Conservation (phyloP, 2,888 invertebrate species). For the Callyntrura guangdongensis region DNA sequence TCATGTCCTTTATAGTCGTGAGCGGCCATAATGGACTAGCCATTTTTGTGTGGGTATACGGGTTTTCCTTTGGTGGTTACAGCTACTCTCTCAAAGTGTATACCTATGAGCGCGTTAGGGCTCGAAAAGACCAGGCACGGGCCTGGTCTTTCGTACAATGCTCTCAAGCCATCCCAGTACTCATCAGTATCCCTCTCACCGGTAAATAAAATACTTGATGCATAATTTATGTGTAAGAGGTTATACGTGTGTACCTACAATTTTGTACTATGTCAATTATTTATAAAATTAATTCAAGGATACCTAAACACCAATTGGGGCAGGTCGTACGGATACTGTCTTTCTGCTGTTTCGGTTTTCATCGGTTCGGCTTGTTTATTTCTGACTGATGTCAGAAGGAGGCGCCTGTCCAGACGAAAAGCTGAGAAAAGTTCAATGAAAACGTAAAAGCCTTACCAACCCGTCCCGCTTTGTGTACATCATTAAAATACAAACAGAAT, state of each 20-base stretch:
- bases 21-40: conserved; percentile 91
- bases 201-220: conserved; percentile 87
- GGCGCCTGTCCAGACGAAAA: conserved; percentile 86
- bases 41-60: conserved; percentile 86
- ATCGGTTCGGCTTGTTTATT: conserved; percentile 92
- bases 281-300: conserved; percentile 87
- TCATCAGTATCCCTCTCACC: conserved; percentile 93
- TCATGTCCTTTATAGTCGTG: conserved; percentile 90
- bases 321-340: conserved; percentile 93
- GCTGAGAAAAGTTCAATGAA: conserved; percentile 83
- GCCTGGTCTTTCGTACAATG: conserved; percentile 97
- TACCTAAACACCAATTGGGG: conserved; percentile 92
- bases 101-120: conserved; percentile 94
- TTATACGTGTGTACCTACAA: neutral
- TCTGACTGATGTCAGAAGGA: conserved; percentile 92
- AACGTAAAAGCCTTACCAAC: conserved; percentile 78
- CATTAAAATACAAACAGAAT: too few relatives aligned
- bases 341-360: conserved; percentile 92
- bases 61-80: conserved; percentile 95
- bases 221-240: neutral
- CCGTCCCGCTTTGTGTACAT: too few relatives aligned
- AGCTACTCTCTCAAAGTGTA: conserved; percentile 96
- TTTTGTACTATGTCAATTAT: conserved; percentile 21
- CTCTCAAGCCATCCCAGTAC: conserved; percentile 94
- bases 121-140: conserved; percentile 93